Evolutionary conservation across 2,113 vertebrate species (phyloP).

Genomic region (Nematolebias whitei): DNA sequence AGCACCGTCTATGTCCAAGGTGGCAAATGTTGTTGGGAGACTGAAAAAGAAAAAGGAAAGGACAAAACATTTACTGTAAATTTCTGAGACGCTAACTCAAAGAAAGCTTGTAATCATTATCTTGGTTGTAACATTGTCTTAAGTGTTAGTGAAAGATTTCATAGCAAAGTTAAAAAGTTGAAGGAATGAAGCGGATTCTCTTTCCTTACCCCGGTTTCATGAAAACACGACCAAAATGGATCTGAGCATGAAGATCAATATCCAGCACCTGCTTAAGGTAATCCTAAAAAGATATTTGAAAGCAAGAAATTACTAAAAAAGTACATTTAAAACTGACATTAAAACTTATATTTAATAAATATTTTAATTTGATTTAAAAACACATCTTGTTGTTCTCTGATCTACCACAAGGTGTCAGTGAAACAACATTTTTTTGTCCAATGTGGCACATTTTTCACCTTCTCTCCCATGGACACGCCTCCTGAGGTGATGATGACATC

Average conservation of each 20-base stretch:
- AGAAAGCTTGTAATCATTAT: neutral
- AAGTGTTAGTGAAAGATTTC: neutral
- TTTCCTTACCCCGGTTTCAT: slow-evolving; percentile 98
- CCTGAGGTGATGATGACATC: slow-evolving; percentile 99
- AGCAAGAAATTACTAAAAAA: neutral
- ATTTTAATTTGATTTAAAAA: neutral
- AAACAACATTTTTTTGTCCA: slow-evolving; percentile 24
- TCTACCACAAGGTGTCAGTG: slow-evolving; percentile 69
- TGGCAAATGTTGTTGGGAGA: slow-evolving; percentile 98
- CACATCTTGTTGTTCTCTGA: neutral
- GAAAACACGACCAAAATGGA: slow-evolving; percentile 98
- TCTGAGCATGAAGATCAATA: slow-evolving; percentile 98
- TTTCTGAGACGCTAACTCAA: neutral
- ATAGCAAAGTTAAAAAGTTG: neutral
- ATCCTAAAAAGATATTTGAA: slow-evolving; percentile 82
- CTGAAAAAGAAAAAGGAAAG: slow-evolving; percentile 68
- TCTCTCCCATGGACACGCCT: slow-evolving; percentile 98
- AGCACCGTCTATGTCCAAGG: slow-evolving; percentile 96
- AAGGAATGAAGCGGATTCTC: neutral
- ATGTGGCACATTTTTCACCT: slow-evolving; percentile 76
- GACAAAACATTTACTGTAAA: neutral
- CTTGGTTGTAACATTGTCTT: neutral
- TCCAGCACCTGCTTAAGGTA: slow-evolving; percentile 99
- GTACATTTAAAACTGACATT: neutral
- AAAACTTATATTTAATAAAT: no score